A percentile compares a stretch with the other conserved stretches of the same genome.
Evolutionary conservation across 2,113 vertebrate genomes (phyloP).

Genomic region (Phrynosoma blainvillii): DNA sequence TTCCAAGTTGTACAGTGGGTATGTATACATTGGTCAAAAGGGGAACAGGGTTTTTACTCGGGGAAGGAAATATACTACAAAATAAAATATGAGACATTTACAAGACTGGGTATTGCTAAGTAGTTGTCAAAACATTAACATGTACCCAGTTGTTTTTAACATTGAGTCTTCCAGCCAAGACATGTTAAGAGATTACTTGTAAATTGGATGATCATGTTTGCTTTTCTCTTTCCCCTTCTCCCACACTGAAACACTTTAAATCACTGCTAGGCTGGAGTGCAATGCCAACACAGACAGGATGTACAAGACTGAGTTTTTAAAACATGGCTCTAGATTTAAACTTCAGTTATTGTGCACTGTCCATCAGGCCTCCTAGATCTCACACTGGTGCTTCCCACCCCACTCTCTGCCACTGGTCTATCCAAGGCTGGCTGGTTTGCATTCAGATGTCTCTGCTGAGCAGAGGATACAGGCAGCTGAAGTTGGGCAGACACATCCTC

Average conservation of each 20-base stretch:
- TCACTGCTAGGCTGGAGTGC: slow-evolving; percentile 71
- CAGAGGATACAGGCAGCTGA: slow-evolving; percentile 62
- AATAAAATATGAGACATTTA: slow-evolving; percentile 70
- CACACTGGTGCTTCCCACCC: slow-evolving; percentile 68
- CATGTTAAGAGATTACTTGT: slow-evolving; percentile 68
- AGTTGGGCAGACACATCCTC: slow-evolving; percentile 74
- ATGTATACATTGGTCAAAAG: slow-evolving; percentile 75
- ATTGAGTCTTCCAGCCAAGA: slow-evolving; percentile 72
- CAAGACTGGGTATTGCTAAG: slow-evolving; percentile 77
- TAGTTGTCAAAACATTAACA: slow-evolving; percentile 72
- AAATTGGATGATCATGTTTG: slow-evolving; percentile 68
- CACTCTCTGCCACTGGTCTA: slow-evolving; percentile 74
- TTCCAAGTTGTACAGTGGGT: slow-evolving; percentile 74
- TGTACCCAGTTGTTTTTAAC: slow-evolving; percentile 71
- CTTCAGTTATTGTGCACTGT: slow-evolving; percentile 94
- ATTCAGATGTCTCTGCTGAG: slow-evolving; percentile 80
- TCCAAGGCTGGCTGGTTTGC: slow-evolving; percentile 78
- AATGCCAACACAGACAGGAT: slow-evolving; percentile 72
- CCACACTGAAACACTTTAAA: slow-evolving; percentile 62
- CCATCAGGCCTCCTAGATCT: slow-evolving; percentile 92
- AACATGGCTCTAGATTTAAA: slow-evolving; percentile 80
- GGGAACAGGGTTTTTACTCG: slow-evolving; percentile 59
- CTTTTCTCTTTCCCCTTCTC: slow-evolving; percentile 63
- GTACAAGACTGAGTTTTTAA: slow-evolving; percentile 55
- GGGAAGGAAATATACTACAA: slow-evolving; percentile 64